Conservation (phyloP, 1,140 invertebrate genomes). For the Drosophila kepulauana region DNA sequence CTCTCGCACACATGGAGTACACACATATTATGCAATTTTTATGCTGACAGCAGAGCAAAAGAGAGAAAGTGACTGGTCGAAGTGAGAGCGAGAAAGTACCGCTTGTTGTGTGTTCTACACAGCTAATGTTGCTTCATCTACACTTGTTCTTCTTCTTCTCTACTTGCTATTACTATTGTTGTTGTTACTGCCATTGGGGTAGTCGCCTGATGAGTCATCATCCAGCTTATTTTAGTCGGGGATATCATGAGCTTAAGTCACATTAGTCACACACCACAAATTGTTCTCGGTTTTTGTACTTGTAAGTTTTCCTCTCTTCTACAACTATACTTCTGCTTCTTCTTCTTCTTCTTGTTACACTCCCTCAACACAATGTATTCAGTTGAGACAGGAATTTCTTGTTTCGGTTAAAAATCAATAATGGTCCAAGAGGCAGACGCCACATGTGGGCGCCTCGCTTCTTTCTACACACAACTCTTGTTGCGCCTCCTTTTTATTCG, state of each 20-base stretch:
- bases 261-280: slow-evolving; percentile 23
- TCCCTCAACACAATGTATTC: neutral
- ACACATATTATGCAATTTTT: slow-evolving; percentile 80
- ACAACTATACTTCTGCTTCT: neutral
- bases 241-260: slow-evolving; percentile 16
- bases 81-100: slow-evolving; percentile 32
- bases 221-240: slow-evolving; percentile 1
- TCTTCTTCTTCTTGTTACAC: neutral
- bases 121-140: slow-evolving; percentile 13
- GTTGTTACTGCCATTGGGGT: slow-evolving; percentile 34
- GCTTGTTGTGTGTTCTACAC: slow-evolving; percentile 9
- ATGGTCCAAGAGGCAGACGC: slow-evolving; percentile 38
- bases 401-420: slow-evolving; percentile 50
- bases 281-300: slow-evolving; percentile 12
- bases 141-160: neutral
- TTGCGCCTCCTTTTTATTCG: slow-evolving; percentile 17
- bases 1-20: neutral
- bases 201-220: slow-evolving; percentile 54
- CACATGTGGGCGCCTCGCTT: slow-evolving; percentile 14
- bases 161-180: neutral
- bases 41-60: slow-evolving; percentile 57
- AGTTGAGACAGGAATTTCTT: neutral
- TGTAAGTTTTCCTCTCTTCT: slow-evolving; percentile 29
- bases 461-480: slow-evolving; percentile 9
- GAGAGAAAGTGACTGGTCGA: slow-evolving; percentile 65